These are phyloP conservation scores for Marmota flaviventris DNA, from an alignment of 2,113 vertebrate genomes.

Conservation along the genomic window DNA sequence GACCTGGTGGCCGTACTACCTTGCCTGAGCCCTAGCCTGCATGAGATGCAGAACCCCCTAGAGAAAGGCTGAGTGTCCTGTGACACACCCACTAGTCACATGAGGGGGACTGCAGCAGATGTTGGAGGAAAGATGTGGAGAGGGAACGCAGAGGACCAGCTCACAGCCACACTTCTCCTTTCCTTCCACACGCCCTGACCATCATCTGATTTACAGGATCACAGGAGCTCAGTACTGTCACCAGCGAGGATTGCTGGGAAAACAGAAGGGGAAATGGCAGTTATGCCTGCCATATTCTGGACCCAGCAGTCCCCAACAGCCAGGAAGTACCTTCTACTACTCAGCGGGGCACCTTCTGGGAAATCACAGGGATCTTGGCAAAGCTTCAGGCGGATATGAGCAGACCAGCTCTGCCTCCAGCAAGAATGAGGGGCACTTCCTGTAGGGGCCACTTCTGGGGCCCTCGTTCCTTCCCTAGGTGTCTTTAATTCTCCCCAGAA, in stretches of 20 bases:
- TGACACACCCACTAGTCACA: not conserved
- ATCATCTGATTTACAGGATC: not conserved
- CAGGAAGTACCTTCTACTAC: not conserved
- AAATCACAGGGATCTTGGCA: not conserved
- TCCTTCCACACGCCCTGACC: not conserved
- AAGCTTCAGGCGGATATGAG: accelerated
- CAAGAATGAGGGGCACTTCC: not conserved
- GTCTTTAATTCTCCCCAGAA: not conserved
- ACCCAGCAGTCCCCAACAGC: not conserved
- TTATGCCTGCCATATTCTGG: not conserved
- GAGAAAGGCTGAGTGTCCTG: not conserved
- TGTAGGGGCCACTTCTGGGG: not conserved
- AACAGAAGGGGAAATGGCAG: not conserved
- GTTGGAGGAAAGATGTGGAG: not conserved
- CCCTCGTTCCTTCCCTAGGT: not conserved
- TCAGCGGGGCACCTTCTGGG: not conserved
- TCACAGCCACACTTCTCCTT: not conserved
- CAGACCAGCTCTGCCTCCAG: not conserved
- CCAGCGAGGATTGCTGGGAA: not conserved
- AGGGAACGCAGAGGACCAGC: accelerated
- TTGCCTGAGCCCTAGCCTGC: not conserved
- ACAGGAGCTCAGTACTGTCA: accelerated
- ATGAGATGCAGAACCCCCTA: too few species aligned
- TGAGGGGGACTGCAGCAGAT: not conserved
- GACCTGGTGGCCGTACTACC: accelerated